Evolutionary conservation across 2,797 vertebrate genomes (phyloP).

Genomic region (Podargus strigoides): DNA sequence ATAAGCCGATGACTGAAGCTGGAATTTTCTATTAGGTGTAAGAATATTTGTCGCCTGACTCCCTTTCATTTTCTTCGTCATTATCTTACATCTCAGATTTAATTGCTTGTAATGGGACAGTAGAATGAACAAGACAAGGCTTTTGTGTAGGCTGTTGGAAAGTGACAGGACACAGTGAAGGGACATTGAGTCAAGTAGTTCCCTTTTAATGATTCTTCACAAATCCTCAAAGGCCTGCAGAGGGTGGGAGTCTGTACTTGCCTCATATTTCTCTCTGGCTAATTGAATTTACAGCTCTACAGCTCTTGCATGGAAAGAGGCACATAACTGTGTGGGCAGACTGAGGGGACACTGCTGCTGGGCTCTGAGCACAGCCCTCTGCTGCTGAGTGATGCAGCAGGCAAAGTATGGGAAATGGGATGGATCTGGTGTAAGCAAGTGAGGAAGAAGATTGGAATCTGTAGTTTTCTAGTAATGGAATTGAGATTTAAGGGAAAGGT

Average conservation of each 20-base stretch:
- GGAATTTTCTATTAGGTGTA: background rate
- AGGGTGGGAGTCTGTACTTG: background rate
- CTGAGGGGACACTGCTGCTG: background rate
- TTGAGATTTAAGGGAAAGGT: rapidly evolving
- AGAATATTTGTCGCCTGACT: background rate
- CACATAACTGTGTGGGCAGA: background rate
- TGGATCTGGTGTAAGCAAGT: background rate
- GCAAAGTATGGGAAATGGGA: too few relatives aligned
- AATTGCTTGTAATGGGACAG: background rate
- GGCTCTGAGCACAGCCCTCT: rapidly evolving
- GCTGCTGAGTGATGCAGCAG: background rate
- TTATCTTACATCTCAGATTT: background rate
- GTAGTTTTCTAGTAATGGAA: background rate
- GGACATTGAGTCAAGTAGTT: background rate
- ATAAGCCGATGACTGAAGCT: background rate
- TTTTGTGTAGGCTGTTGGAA: background rate
- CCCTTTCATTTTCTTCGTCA: background rate
- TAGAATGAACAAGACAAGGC: background rate
- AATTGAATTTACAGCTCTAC: background rate
- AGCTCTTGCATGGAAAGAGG: background rate
- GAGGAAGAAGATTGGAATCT: background rate
- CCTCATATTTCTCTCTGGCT: rapidly evolving
- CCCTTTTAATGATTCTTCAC: background rate
- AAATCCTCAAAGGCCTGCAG: background rate
- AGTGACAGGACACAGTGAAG: background rate